Evolutionary conservation across 2,797 vertebrate genomes (phyloP).

Genomic region (Brachymystax lenok): DNA sequence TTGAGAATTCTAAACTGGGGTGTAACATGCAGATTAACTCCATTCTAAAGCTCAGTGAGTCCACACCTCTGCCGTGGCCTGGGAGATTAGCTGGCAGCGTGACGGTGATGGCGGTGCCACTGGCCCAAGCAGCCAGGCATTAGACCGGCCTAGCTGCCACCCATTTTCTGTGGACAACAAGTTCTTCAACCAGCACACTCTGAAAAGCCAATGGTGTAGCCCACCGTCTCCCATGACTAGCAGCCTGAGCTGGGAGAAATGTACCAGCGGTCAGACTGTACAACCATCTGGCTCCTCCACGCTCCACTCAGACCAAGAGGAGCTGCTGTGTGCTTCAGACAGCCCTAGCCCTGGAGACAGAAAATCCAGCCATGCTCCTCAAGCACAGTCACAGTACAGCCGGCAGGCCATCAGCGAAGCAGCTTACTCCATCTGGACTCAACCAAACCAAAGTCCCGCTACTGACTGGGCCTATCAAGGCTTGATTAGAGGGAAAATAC

Average conservation of each 20-base stretch:
- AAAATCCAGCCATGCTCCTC: background rate
- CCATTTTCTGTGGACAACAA: constrained; percentile 1
- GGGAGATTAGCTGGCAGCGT: no score
- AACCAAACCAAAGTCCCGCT: background rate
- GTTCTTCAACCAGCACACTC: background rate
- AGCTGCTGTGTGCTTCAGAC: constrained; percentile 1
- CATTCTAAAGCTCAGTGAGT: background rate
- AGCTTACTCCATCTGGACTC: constrained; percentile 1
- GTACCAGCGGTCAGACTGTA: constrained; percentile 6
- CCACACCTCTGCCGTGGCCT: background rate
- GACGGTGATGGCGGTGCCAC: no score
- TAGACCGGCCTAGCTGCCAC: background rate
- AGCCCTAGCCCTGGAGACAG: background rate
- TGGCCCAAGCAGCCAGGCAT: background rate
- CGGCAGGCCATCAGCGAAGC: background rate
- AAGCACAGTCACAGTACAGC: background rate
- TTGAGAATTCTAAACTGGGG: constrained; percentile 17
- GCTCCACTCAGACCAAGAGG: background rate
- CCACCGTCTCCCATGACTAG: background rate
- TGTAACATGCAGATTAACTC: constrained; percentile 5
- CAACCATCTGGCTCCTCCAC: background rate
- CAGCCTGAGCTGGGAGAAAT: background rate
- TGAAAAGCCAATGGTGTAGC: background rate
- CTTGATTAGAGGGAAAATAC: background rate
- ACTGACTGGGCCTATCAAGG: background rate